These are phyloP conservation scores for Mycalesis mineus DNA, from an alignment of 2,888 invertebrate species.

Conservation along the genomic window DNA sequence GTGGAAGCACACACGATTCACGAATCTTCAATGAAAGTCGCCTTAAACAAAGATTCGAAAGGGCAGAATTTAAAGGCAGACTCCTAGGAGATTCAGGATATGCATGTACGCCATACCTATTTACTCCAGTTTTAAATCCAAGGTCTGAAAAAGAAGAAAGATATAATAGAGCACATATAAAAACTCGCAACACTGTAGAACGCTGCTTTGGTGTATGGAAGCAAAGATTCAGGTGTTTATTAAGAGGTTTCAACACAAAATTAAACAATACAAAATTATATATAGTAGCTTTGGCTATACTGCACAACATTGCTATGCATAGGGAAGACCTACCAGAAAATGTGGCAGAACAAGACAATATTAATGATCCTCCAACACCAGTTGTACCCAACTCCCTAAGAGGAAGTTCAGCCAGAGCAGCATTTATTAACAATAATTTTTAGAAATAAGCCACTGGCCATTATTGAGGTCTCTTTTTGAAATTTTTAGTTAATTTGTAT, in stretches of 20 bases:
- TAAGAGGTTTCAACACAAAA: background rate
- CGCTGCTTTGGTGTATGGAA: constrained; percentile 28
- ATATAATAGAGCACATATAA: constrained; percentile 28
- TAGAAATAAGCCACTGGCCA: no score
- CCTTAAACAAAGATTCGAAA: constrained; percentile 14
- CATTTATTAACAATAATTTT: background rate
- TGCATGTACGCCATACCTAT: constrained; percentile 24
- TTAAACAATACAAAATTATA: background rate
- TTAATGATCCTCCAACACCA: background rate
- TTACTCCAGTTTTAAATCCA: constrained; percentile 24
- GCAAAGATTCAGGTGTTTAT: background rate
- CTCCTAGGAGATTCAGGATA: constrained; percentile 31
- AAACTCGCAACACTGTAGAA: constrained; percentile 26
- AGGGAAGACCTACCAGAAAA: background rate
- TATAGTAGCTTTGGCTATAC: background rate
- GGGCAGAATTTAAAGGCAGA: constrained; percentile 20
- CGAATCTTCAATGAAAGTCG: constrained; percentile 13
- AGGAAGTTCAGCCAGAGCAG: background rate
- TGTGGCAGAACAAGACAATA: background rate
- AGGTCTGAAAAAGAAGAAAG: constrained; percentile 18
- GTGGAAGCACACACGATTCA: constrained; percentile 13
- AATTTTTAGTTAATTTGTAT: no score
- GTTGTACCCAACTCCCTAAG: background rate
- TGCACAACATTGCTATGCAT: constrained; percentile 8
- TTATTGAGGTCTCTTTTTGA: no score